Evolutionary conservation across 2,797 vertebrate species (phyloP), one percentile per base, ranked within the genome.

Genomic region (Synanceia verrucosa): DNA sequence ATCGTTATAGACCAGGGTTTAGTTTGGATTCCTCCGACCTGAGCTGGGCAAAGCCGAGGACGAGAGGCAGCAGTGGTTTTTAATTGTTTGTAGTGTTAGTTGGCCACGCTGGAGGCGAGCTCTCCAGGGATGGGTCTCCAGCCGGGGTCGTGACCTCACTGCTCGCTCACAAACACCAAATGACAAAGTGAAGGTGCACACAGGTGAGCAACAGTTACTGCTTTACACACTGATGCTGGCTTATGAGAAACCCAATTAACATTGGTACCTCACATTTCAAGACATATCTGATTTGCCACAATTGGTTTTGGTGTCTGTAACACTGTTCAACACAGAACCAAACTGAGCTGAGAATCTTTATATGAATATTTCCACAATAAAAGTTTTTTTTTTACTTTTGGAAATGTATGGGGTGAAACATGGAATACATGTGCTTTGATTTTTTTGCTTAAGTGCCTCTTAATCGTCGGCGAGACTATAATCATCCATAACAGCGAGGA

Each of bases 61-160:
- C 83, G 77, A 70, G 70, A 58, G 65, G 78, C 65, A 76, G 82
- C 67, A 58, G 72, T 57, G 78, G 31, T 73, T 86, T 91, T 89
- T 90, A 92, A 92, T 93, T 92, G 91, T 91, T 90, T 91, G 86
- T 88, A 84, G 84, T 88, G 87, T 91, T 89, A 86, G 89, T 85
- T 81, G 85, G 86, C 86, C 90, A 91, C 60, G 85, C 83, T 85
- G 85, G 83, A 86, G 82, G 87, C 79, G 59, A 73, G 78, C 67
- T 89, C 90, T 82, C 88, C 4, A 1, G 88, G 88, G 90, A 87
- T 70, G 6, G 70, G 85, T 82, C 84, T 86, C 60, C 70, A 86
- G 84, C 83, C 73, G 9, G 33, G 90, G 90, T 91, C 88, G 11
- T 81, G 90, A 91, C 91, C 91, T 72, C 52, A 59, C 70, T 66